A percentile compares a stretch with the other conserved stretches of the same genome.
Evolutionary conservation across 2,797 vertebrate species (phyloP).

Genomic region (Catostomus latipinnis): DNA sequence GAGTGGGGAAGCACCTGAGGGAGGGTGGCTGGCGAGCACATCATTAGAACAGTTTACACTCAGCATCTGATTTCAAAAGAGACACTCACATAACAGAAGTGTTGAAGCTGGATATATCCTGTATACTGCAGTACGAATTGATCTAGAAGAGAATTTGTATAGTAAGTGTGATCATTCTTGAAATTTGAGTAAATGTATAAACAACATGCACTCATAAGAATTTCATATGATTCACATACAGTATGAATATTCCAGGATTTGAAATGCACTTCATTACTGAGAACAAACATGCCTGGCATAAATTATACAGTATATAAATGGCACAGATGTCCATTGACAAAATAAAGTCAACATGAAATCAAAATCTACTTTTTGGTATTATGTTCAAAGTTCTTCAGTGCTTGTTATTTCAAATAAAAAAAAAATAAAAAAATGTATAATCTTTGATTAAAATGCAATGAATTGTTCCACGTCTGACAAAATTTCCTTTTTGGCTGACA

Average conservation of each 20-base stretch:
- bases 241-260: not conserved
- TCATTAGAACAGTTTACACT: slow-evolving; percentile 60
- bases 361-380: too few species aligned
- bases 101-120: slow-evolving; percentile 12
- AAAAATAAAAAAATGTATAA: too few species aligned
- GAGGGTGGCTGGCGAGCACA: slow-evolving; percentile 34
- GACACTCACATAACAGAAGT: slow-evolving; percentile 2
- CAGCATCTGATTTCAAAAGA: slow-evolving; percentile 46
- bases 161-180: not conserved
- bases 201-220: not conserved
- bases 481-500: too few species aligned
- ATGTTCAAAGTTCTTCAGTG: too few species aligned
- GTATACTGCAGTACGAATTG: not conserved
- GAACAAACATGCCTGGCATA: not conserved
- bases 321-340: not conserved
- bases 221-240: not conserved
- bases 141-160: not conserved
- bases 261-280: not conserved
- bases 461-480: too few species aligned
- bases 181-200: not conserved
- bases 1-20: slow-evolving; percentile 48
- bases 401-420: too few species aligned
- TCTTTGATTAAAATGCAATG: too few species aligned
- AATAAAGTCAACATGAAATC: too few species aligned
- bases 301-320: not conserved